Evolutionary conservation across 2,888 invertebrate genomes (phyloP).

Genomic region (Epinotia nisella): DNA sequence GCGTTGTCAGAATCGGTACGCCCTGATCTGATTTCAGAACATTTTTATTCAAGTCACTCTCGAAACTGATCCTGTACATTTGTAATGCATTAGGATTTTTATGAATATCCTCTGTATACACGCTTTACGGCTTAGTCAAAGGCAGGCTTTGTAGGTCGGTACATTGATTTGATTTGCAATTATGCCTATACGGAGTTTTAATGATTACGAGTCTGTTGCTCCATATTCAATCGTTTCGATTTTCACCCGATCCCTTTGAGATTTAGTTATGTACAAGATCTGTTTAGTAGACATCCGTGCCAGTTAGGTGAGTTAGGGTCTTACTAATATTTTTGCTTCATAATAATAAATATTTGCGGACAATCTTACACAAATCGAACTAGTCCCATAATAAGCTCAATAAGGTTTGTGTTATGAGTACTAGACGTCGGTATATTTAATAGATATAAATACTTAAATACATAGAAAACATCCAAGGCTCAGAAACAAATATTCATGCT

Average conservation of each 20-base stretch:
- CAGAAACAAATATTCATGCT: no score
- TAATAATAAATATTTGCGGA: no score
- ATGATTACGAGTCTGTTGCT: background rate
- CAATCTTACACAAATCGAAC: no score
- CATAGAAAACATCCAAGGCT: no score
- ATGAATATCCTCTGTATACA: conserved; percentile 54
- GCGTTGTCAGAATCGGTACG: conserved; percentile 66
- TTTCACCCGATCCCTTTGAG: background rate
- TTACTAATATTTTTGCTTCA: no score
- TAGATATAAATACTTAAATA: no score
- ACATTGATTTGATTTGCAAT: conserved; percentile 43
- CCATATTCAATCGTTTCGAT: background rate
- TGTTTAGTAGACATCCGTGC: no score
- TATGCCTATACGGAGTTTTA: conserved; percentile 23
- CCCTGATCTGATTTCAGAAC: conserved; percentile 77
- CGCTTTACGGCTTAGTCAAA: conserved; percentile 45
- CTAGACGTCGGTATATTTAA: no score
- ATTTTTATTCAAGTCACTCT: conserved; percentile 79
- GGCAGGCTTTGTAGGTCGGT: conserved; percentile 31
- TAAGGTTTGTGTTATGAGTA: no score
- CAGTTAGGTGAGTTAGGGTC: no score
- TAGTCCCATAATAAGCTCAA: no score
- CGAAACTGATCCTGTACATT: conserved; percentile 73
- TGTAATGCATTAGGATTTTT: conserved; percentile 76
- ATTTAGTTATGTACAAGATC: background rate